These are phyloP conservation scores for Pseudochirops corinnae DNA, from an alignment of 2,797 vertebrate genomes.

Conservation along the genomic window DNA sequence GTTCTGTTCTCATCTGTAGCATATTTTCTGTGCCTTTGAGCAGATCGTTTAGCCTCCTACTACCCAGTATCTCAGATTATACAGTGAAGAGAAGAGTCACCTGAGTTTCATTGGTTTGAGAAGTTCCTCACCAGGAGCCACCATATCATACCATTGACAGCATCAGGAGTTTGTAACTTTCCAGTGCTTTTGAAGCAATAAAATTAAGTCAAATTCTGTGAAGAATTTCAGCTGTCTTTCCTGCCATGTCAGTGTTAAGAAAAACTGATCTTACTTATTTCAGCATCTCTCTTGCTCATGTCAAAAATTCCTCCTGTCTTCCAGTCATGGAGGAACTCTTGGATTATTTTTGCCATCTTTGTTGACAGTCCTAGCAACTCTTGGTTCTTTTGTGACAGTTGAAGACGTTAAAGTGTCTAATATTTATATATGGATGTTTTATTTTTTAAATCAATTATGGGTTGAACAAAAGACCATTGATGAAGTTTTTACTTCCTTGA, in stretches of 20 bases:
- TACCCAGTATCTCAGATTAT: not conserved
- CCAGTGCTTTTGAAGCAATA: not conserved
- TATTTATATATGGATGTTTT: not conserved
- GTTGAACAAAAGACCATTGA: not conserved
- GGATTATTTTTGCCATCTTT: not conserved
- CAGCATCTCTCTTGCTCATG: not conserved
- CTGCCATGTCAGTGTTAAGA: not conserved
- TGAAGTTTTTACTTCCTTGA: not conserved
- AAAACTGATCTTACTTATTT: not conserved
- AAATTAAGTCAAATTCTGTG: not conserved
- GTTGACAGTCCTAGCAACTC: not conserved
- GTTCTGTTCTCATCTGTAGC: not conserved
- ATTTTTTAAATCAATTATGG: not conserved
- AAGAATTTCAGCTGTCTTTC: not conserved
- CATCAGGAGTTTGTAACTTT: not conserved
- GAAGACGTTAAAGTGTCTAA: not conserved
- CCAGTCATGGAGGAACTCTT: not conserved
- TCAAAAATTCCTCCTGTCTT: not conserved
- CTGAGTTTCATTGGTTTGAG: not conserved
- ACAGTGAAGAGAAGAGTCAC: not conserved
- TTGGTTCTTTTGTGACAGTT: not conserved
- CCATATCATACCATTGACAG: not conserved
- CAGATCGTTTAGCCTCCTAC: not conserved
- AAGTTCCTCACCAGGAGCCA: not conserved
- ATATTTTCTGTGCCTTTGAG: not conserved